These are phyloP conservation scores for Xylophagus ater DNA, from an alignment of 2,888 invertebrate species.

Conservation along the genomic window DNA sequence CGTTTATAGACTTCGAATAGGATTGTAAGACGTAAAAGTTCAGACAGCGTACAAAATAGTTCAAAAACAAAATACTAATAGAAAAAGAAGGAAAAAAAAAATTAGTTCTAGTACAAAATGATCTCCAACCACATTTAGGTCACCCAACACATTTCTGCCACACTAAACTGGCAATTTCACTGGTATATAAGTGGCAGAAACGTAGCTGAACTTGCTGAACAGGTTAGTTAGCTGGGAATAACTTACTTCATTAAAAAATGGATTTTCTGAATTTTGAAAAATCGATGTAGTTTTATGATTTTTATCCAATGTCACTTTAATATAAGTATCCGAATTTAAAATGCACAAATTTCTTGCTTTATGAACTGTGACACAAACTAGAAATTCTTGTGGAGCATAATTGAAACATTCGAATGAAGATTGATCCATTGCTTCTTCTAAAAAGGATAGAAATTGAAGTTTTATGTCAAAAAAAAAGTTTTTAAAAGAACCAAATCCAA, in stretches of 20 bases:
- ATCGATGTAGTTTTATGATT: constrained; percentile 48
- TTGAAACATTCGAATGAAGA: constrained; percentile 28
- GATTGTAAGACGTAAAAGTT: constrained; percentile 47
- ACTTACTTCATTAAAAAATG: constrained; percentile 56
- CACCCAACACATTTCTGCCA: background rate
- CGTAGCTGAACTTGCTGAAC: too few relatives aligned
- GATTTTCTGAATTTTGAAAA: constrained; percentile 48
- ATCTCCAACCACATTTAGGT: background rate
- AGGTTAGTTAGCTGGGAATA: too few relatives aligned
- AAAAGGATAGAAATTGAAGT: too few relatives aligned
- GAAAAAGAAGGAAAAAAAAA: constrained; percentile 6
- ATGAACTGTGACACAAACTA: constrained; percentile 53
- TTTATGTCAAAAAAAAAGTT: too few relatives aligned
- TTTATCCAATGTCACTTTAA: constrained; percentile 51
- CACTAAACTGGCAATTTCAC: too few relatives aligned
- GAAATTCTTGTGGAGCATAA: constrained; percentile 37
- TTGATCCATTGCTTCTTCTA: constrained; percentile 25
- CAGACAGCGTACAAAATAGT: constrained; percentile 44
- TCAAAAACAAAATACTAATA: constrained; percentile 59
- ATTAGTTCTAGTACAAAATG: background rate
- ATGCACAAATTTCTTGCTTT: constrained; percentile 50
- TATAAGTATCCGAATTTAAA: constrained; percentile 47
- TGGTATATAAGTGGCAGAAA: too few relatives aligned
- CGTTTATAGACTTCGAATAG: constrained; percentile 48
- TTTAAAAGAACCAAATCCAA: too few relatives aligned